Percentiles rank a stretch among this genome's conserved stretches.
These are phyloP conservation scores for Brachionus calyciflorus DNA, from an alignment of 1,140 invertebrate genomes.

Conservation along the genomic window DNA sequence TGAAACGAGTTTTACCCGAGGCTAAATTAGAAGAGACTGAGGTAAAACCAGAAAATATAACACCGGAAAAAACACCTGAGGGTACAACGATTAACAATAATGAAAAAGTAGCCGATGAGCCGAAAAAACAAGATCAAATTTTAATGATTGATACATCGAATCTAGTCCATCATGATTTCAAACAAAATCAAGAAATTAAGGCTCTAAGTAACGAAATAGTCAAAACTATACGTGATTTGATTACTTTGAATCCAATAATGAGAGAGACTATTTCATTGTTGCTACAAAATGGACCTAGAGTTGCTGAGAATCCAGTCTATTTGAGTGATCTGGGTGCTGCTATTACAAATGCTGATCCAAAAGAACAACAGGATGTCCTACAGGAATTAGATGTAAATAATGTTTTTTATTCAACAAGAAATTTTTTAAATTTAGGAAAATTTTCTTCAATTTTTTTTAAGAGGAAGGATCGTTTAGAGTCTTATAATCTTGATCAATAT, in stretches of 20 bases:
- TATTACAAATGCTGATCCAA: constrained; percentile 83
- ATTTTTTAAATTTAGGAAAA: constrained; percentile 18
- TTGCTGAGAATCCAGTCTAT: constrained; percentile 98
- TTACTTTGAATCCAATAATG: constrained; percentile 89
- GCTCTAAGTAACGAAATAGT: constrained; percentile 93
- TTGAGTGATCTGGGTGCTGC: constrained; percentile 89
- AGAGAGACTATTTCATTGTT: constrained; percentile 69
- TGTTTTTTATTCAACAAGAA: not conserved
- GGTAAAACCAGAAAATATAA: constrained; percentile 2
- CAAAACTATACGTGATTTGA: constrained; percentile 94
- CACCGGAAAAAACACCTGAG: not conserved
- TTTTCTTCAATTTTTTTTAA: too few relatives aligned
- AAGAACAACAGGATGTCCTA: constrained; percentile 86
- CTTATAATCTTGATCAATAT: too few relatives aligned
- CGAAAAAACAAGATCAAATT: constrained; percentile 59
- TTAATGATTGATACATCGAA: constrained; percentile 95
- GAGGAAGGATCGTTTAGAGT: too few relatives aligned
- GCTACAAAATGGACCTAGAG: constrained; percentile 86
- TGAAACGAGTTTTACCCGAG: not conserved
- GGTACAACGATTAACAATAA: not conserved
- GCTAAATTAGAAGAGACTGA: constrained; percentile 47
- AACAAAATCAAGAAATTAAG: constrained; percentile 89
- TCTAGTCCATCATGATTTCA: constrained; percentile 80
- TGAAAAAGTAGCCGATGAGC: constrained; percentile 5
- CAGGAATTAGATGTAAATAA: constrained; percentile 85